Evolutionary conservation across 1,140 invertebrate species (phyloP).

Genomic region (Asbolus verrucosus): DNA sequence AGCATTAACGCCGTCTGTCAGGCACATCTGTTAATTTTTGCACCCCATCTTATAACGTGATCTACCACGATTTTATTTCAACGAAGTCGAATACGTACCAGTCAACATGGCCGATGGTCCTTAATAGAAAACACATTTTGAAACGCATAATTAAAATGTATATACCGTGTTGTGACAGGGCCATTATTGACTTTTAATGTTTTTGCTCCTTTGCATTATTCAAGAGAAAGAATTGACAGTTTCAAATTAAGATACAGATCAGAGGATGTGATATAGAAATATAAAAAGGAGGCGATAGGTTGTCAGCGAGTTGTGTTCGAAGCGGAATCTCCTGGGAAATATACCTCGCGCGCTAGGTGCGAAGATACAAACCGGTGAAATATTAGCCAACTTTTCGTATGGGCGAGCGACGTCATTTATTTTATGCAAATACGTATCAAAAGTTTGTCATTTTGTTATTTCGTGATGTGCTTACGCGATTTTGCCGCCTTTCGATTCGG

Average conservation of each 20-base stretch:
- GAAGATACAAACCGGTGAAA: slow-evolving; percentile 60
- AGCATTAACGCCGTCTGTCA: slow-evolving; percentile 62
- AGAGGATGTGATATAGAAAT: slow-evolving; percentile 53
- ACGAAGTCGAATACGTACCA: slow-evolving; percentile 2
- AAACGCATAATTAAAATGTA: slow-evolving; percentile 62
- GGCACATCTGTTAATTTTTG: slow-evolving; percentile 65
- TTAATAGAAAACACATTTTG: slow-evolving; percentile 52
- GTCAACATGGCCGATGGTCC: slow-evolving; percentile 15
- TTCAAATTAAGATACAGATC: slow-evolving; percentile 62
- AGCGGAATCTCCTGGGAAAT: slow-evolving; percentile 61
- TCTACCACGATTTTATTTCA: slow-evolving; percentile 53
- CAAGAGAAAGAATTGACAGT: slow-evolving; percentile 57
- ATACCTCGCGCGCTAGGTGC: slow-evolving; percentile 58
- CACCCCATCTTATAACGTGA: slow-evolving; percentile 53
- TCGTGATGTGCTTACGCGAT: slow-evolving; percentile 36
- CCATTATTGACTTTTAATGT: slow-evolving; percentile 47
- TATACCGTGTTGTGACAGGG: slow-evolving; percentile 60
- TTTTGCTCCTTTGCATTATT: slow-evolving; percentile 29
- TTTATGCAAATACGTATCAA: slow-evolving; percentile 63
- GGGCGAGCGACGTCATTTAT: slow-evolving; percentile 65
- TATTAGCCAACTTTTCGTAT: slow-evolving; percentile 66
- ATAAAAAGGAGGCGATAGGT: slow-evolving; percentile 55
- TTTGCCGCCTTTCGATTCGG: not conserved
- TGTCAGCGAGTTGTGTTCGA: slow-evolving; percentile 49
- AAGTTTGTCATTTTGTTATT: slow-evolving; percentile 55